A percentile compares a stretch with the other conserved stretches of the same genome.
phyloP scores from a whole-genome alignment of 2,888 invertebrate species.

The Steinernema scapterisci region DNA sequence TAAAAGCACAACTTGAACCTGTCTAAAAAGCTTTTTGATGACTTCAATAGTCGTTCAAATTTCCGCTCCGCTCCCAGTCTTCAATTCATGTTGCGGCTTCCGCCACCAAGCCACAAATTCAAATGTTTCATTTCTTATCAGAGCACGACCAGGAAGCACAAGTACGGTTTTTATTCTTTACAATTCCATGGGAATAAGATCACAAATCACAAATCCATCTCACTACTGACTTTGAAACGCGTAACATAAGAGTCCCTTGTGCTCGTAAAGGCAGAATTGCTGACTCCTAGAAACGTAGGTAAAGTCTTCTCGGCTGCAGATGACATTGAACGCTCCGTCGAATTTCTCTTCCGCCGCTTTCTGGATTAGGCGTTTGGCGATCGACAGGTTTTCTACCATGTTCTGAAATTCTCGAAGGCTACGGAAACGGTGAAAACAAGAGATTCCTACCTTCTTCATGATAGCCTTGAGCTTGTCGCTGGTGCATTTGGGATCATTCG shows the following conservation, averaged over 20 bases:
- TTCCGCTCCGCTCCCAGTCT: no score
- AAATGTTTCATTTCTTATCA: no score
- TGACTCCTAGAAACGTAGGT: constrained; percentile 8
- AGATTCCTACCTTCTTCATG: not conserved
- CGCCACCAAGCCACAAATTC: no score
- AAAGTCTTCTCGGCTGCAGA: constrained; percentile 22
- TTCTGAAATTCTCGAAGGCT: not conserved
- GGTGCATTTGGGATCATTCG: not conserved
- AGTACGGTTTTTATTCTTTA: no score
- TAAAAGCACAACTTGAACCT: no score
- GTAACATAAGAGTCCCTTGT: not conserved
- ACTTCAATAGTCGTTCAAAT: no score
- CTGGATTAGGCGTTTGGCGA: constrained; percentile 8
- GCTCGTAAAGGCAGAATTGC: not conserved
- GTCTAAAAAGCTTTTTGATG: no score
- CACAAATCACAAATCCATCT: no score
- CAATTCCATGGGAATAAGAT: no score
- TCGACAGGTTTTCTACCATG: not conserved
- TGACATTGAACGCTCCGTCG: not conserved
- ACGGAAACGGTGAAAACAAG: not conserved
- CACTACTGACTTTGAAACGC: constrained; percentile 10
- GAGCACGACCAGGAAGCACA: no score
- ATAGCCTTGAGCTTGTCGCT: not conserved
- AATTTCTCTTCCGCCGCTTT: constrained; percentile 24
- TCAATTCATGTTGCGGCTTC: no score